These are phyloP conservation scores for Cheilosia impressa DNA, from an alignment of 2,888 invertebrate species.

Conservation along the genomic window DNA sequence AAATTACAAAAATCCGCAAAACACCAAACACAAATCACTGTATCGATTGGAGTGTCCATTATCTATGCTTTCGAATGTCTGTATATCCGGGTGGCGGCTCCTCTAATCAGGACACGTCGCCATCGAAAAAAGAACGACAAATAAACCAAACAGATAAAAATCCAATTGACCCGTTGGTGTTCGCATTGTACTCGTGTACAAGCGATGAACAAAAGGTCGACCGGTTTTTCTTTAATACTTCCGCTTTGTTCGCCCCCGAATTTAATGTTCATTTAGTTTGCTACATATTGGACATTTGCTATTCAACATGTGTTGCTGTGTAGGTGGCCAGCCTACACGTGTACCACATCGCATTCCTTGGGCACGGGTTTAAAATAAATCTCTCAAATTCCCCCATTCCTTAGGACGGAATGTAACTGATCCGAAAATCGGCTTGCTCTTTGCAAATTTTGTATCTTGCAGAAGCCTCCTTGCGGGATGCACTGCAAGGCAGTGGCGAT, in stretches of 20 bases:
- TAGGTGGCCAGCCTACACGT: not conserved
- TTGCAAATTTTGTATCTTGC: constrained; percentile 32
- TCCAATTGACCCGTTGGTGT: constrained; percentile 71
- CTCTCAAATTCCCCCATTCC: constrained; percentile 28
- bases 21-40: constrained; percentile 63
- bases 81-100: constrained; percentile 48
- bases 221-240: constrained; percentile 19
- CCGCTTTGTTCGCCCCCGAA: constrained; percentile 41
- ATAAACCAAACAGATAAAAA: constrained; percentile 69
- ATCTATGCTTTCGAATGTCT: constrained; percentile 52
- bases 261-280: constrained; percentile 66
- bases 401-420: constrained; percentile 58
- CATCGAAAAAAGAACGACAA: constrained; percentile 60
- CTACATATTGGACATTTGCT: constrained; percentile 57
- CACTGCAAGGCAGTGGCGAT: not conserved
- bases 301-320: constrained; percentile 63
- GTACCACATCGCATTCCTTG: not conserved
- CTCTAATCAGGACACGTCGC: constrained; percentile 72
- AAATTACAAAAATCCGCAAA: constrained; percentile 66
- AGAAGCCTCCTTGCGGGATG: not conserved
- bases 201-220: constrained; percentile 6
- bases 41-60: constrained; percentile 63
- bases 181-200: constrained; percentile 6
- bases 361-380: constrained; percentile 36
- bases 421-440: constrained; percentile 59